These are phyloP conservation scores for Spongia lamella DNA, from an alignment of 37 sponge, comb jelly and placozoan species.

Conservation along the genomic window DNA sequence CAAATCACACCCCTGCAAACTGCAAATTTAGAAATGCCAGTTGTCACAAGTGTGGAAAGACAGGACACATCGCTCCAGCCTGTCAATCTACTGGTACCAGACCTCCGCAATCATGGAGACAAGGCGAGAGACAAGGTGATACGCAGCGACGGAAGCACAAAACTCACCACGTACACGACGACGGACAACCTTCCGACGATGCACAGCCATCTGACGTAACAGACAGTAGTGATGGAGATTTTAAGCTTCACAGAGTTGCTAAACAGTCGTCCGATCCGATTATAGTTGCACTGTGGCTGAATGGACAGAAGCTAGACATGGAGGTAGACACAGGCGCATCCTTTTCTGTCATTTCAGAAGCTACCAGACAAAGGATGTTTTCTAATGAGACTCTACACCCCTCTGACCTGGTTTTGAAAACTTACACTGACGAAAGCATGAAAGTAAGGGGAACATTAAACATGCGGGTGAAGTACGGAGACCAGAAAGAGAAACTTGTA, in stretches of 20 bases:
- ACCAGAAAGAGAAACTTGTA: too few relatives aligned
- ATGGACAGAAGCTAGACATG: constrained; percentile 19
- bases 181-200: too few relatives aligned
- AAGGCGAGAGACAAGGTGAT: not conserved
- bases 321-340: constrained; percentile 36
- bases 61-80: constrained; percentile 28
- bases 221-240: not conserved
- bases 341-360: constrained; percentile 23
- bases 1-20: too few relatives aligned
- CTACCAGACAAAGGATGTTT: not conserved
- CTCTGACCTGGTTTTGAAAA: constrained; percentile 3
- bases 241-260: not conserved
- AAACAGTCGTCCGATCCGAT: constrained; percentile 5
- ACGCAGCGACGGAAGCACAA: not conserved
- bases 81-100: constrained; percentile 9
- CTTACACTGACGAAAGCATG: constrained; percentile 27
- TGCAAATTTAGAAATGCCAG: constrained; percentile 27
- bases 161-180: not conserved
- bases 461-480: not conserved
- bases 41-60: constrained; percentile 20
- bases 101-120: too few relatives aligned
- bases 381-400: constrained; percentile 1
- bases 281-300: constrained; percentile 1
- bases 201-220: too few relatives aligned
- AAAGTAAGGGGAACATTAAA: too few relatives aligned